Evolutionary conservation across 1,140 invertebrate genomes (phyloP).

Genomic region (Tenebrio molitor): DNA sequence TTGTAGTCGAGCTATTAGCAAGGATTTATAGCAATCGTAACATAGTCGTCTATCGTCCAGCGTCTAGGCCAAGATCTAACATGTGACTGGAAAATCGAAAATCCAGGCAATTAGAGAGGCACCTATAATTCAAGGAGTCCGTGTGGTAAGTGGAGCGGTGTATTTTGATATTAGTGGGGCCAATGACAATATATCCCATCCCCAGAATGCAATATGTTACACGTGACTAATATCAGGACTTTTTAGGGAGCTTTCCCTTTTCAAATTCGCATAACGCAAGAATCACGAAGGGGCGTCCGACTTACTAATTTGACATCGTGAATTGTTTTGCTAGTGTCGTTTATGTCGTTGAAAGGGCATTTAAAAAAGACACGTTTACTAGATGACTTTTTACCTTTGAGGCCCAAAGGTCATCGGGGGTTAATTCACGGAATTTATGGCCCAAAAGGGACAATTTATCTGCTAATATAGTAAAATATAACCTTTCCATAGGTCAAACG

Average conservation of each 20-base stretch:
- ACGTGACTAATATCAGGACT: conserved; percentile 43
- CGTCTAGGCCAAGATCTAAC: conserved; percentile 38
- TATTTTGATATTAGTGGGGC: neutral
- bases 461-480: conserved; percentile 60
- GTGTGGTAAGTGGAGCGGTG: neutral
- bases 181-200: conserved; percentile 27
- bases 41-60: conserved; percentile 47
- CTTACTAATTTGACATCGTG: conserved; percentile 30
- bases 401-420: conserved; percentile 60
- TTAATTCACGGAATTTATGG: conserved; percentile 62
- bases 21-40: conserved; percentile 64
- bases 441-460: conserved; percentile 61
- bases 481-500: conserved; percentile 61
- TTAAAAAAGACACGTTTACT: conserved; percentile 46
- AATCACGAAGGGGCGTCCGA: conserved; percentile 35
- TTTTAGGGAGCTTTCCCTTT: conserved; percentile 43
- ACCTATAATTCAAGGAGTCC: conserved; percentile 21
- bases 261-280: conserved; percentile 41
- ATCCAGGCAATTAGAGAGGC: neutral
- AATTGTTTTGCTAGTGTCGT: conserved; percentile 30
- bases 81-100: conserved; percentile 7
- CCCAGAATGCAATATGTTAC: conserved; percentile 39
- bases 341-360: conserved; percentile 43
- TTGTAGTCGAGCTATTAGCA: conserved; percentile 63
- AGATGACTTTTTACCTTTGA: conserved; percentile 61